Percentiles rank a stretch among this genome's conserved stretches.
These are phyloP conservation scores for Drosophila truncata DNA, from an alignment of 1,140 invertebrate genomes.

Conservation along the genomic window DNA sequence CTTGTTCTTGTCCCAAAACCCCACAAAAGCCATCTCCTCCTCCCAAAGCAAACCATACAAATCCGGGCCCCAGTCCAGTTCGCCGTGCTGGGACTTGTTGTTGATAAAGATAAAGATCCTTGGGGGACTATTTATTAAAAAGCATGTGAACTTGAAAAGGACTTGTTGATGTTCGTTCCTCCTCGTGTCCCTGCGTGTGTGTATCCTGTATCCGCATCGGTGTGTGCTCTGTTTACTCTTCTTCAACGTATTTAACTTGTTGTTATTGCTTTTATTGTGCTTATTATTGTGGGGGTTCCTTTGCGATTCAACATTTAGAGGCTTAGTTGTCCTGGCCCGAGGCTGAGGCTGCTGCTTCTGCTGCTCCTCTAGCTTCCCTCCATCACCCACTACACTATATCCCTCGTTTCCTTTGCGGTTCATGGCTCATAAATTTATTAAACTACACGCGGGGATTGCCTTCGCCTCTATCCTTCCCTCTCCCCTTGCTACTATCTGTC, in stretches of 20 bases:
- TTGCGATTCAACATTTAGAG: conserved; percentile 51
- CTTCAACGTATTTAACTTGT: conserved; percentile 55
- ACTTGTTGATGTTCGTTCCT: conserved; percentile 77
- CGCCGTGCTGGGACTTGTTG: conserved; percentile 31
- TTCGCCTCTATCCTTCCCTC: background rate
- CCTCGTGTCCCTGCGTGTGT: conserved; percentile 15
- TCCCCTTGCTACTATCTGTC: conserved; percentile 14
- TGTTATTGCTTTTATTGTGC: conserved; percentile 74
- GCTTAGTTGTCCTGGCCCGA: conserved; percentile 57
- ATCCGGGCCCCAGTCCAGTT: conserved; percentile 4
- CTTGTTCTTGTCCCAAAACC: conserved; percentile 37
- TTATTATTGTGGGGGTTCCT: conserved; percentile 67
- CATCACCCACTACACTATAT: background rate
- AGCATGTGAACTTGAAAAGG: conserved; percentile 83
- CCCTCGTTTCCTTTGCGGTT: conserved; percentile 27
- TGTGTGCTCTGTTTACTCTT: conserved; percentile 39
- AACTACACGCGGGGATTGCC: conserved; percentile 36
- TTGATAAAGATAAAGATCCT: conserved; percentile 74
- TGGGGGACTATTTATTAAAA: conserved; percentile 83
- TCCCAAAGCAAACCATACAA: conserved; percentile 3
- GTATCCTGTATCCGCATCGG: conserved; percentile 24
- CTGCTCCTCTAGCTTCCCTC: conserved; percentile 8
- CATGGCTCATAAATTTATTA: conserved; percentile 73
- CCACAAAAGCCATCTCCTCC: conserved; percentile 14
- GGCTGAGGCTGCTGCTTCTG: conserved; percentile 25